These are phyloP conservation scores for Hippotragus niger DNA, from an alignment of 2,113 vertebrate genomes.

Conservation along the genomic window DNA sequence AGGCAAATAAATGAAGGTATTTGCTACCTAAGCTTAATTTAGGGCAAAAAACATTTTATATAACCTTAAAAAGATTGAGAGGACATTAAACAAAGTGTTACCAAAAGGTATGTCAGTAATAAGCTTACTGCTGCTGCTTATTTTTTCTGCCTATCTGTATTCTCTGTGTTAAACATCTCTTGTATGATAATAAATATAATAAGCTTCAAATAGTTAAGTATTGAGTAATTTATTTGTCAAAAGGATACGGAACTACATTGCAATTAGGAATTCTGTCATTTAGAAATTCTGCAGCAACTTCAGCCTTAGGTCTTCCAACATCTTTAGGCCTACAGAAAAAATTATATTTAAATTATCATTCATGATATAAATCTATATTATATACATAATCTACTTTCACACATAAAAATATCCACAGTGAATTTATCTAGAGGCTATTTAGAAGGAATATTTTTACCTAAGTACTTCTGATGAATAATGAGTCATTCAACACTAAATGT, in stretches of 20 bases:
- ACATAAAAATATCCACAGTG: background rate
- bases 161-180: background rate
- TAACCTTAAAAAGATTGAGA: background rate
- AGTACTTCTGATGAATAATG: background rate
- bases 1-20: background rate
- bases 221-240: slow-evolving; percentile 6
- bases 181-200: background rate
- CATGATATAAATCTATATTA: background rate
- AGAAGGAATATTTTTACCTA: slow-evolving; percentile 21
- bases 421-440: background rate
- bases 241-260: slow-evolving; percentile 96
- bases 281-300: slow-evolving; percentile 95
- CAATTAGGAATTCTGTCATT: slow-evolving; percentile 92
- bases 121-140: background rate
- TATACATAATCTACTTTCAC: slow-evolving; percentile 22
- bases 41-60: background rate
- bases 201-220: slow-evolving; percentile 1
- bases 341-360: slow-evolving; percentile 59
- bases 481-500: background rate
- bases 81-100: background rate
- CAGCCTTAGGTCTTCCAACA: slow-evolving; percentile 95
- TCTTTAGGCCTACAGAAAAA: slow-evolving; percentile 88
- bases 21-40: background rate
- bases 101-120: background rate
- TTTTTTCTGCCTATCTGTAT: background rate